phyloP scores from a whole-genome alignment of 2,888 invertebrate genomes.

The Glaucopsyche alexis region DNA sequence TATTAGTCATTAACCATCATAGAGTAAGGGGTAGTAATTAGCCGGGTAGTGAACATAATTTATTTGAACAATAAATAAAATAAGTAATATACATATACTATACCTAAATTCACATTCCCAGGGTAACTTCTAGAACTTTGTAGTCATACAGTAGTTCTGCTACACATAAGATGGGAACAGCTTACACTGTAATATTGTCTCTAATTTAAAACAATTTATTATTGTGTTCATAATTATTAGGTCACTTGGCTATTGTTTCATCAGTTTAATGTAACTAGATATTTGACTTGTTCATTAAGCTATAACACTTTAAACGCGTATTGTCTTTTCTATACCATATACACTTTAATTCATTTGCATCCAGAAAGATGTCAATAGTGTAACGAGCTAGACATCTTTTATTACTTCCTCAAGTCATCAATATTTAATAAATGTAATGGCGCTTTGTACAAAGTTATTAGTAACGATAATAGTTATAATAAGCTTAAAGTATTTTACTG shows the following conservation, averaged over 20 bases:
- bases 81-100: too few species aligned
- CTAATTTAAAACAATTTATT: not conserved
- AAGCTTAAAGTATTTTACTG: slow-evolving; percentile 14
- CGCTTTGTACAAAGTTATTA: not conserved
- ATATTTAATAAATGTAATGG: not conserved
- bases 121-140: too few species aligned
- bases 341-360: not conserved
- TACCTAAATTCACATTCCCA: too few species aligned
- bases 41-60: too few species aligned
- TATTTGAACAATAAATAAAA: too few species aligned
- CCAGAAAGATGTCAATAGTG: not conserved
- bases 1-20: too few species aligned
- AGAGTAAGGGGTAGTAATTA: too few species aligned
- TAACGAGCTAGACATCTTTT: not conserved
- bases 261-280: not conserved
- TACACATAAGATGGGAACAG: not conserved
- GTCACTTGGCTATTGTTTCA: slow-evolving; percentile 8
- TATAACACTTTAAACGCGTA: not conserved
- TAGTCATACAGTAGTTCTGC: too few species aligned
- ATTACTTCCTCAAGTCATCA: not conserved
- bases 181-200: not conserved
- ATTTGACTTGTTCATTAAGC: not conserved
- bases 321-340: not conserved
- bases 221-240: not conserved
- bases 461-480: not conserved